Evolutionary conservation across 2,888 invertebrate genomes (phyloP), one percentile per base, ranked within the genome.

Genomic region (Tubulanus polymorphus): DNA sequence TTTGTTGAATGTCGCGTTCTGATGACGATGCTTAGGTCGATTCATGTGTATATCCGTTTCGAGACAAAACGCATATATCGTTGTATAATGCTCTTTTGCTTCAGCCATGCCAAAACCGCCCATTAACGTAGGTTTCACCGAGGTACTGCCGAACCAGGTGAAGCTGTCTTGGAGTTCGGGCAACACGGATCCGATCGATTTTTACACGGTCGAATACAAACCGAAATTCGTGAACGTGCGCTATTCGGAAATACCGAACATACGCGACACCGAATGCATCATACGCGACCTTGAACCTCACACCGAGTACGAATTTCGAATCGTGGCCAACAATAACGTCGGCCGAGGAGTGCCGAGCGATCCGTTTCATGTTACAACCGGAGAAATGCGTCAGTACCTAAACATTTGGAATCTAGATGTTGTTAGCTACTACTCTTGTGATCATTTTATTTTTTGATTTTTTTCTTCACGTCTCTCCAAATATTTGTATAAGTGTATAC

Each of bases 131-230:
- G 85, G 88, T 69, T 89, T 93, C 28, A 91, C 93, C 1, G 95
- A 95, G 79, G 90, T 96, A 66, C 93, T 94, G 2, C 91, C 95
- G 6, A 91, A 91, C 23, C 91, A 93, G 1, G 93, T 97, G 26
- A 86, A 92, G 53, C 83, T 99, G 56, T 87, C 90, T 15, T 99
- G 97, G 97, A 76, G 76, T 48, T 86, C 89, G 1, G 64, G 68
- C 6, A 72, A 71, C 23, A 63, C 70, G 28, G 93, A 93, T 71
- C 75, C 74, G 30, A 85, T 94, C n/a, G 89, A 89, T 72, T 94
- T 94, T 79, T 97, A 94, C 82, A 91, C 94, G 66, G 91, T 97
- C 71, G 93, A 93, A 80, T 95, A 94, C 84, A 94, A 94, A 79
- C 93, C 93, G 47, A 93, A 93, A 83, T 90, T 89, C 80, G 59